Evolutionary conservation across 2,113 vertebrate species (phyloP).

Genomic region (Gobiocypris rarus): DNA sequence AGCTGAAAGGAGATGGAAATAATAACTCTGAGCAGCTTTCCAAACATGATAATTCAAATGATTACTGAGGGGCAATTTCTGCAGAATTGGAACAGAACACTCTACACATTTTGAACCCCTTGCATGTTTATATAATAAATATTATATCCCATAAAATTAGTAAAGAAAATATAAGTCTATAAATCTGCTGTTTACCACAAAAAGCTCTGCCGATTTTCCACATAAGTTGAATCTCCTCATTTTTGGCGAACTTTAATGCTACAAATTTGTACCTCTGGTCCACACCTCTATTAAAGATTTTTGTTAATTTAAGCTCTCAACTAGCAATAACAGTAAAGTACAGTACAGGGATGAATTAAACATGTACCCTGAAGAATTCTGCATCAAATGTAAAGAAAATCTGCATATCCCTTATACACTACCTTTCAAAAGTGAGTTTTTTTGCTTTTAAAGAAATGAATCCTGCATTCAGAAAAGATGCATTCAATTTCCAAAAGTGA

Average conservation of each 20-base stretch:
- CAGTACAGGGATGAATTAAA: too few species aligned
- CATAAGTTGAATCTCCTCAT: not conserved
- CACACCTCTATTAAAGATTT: not conserved
- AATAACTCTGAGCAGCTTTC: not conserved
- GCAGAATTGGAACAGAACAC: not conserved
- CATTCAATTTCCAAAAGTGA: not conserved
- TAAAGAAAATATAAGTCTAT: not conserved
- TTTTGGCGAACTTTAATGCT: not conserved
- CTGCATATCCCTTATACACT: too few species aligned
- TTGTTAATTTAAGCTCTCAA: not conserved
- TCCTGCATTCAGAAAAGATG: not conserved
- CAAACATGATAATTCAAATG: not conserved
- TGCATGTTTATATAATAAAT: not conserved
- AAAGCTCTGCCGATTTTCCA: not conserved
- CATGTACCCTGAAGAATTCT: not conserved
- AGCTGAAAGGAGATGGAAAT: slow-evolving; percentile 72
- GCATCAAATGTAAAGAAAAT: not conserved
- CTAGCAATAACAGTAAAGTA: too few species aligned
- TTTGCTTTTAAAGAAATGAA: not conserved
- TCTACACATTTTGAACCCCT: not conserved
- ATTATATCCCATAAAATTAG: too few species aligned
- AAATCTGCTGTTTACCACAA: not conserved
- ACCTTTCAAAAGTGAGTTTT: too few species aligned
- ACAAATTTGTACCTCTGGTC: not conserved
- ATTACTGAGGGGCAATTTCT: not conserved